Evolutionary conservation across 2,888 invertebrate genomes (phyloP).

Genomic region (Chesias legatella): DNA sequence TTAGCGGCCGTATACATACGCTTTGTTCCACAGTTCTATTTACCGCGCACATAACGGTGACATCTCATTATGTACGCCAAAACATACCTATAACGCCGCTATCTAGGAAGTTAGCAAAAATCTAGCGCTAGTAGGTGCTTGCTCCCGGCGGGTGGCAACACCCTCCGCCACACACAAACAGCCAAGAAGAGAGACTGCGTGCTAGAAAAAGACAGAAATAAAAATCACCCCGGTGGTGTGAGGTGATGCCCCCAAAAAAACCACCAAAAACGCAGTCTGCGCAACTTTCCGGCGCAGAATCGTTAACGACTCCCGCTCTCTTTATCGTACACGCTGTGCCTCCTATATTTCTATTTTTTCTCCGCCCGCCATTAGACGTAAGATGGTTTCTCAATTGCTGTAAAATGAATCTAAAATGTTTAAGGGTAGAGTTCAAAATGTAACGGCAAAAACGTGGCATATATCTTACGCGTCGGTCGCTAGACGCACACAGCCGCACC

Average conservation of each 20-base stretch:
- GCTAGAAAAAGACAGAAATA: slow-evolving; percentile 76
- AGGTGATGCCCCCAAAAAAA: slow-evolving; percentile 80
- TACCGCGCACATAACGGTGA: slow-evolving; percentile 64
- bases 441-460: slow-evolving; percentile 37
- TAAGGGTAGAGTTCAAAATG: slow-evolving; percentile 29
- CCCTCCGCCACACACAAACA: slow-evolving; percentile 39
- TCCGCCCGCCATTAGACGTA: slow-evolving; percentile 71
- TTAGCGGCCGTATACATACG: slow-evolving; percentile 62
- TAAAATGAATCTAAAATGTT: slow-evolving; percentile 34
- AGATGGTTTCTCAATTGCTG: slow-evolving; percentile 46
- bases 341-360: slow-evolving; percentile 81
- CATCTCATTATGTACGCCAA: slow-evolving; percentile 74
- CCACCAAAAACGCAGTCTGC: slow-evolving; percentile 81
- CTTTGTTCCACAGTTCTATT: slow-evolving; percentile 70
- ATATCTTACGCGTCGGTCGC: slow-evolving; percentile 53
- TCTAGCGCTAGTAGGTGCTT: slow-evolving; percentile 72
- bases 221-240: slow-evolving; percentile 78
- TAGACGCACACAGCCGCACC: slow-evolving; percentile 75
- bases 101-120: slow-evolving; percentile 78
- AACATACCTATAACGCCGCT: slow-evolving; percentile 47
- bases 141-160: slow-evolving; percentile 52
- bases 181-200: slow-evolving; percentile 62
- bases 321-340: slow-evolving; percentile 77
- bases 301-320: slow-evolving; percentile 80
- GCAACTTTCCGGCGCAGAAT: slow-evolving; percentile 82